Percentiles rank a stretch among this genome's conserved stretches.
phyloP scores from a whole-genome alignment of 2,113 vertebrate genomes.

The Pleuronectes platessa region DNA sequence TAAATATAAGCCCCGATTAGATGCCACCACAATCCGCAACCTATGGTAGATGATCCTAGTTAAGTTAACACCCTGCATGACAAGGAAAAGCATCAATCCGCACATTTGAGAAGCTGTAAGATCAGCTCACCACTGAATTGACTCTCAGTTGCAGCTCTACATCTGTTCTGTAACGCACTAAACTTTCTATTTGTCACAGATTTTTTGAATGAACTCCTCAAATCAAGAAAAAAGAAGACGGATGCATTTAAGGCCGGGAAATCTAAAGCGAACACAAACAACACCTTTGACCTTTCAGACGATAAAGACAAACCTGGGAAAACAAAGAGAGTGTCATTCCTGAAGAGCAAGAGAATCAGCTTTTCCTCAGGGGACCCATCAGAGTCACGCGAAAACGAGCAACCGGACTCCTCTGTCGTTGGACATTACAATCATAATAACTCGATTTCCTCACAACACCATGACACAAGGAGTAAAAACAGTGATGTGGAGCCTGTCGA shows the following conservation, averaged over 20 bases:
- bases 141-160: neutral
- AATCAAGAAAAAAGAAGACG: conserved; percentile 71
- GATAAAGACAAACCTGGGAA: conserved; percentile 78
- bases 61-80: too few relatives aligned
- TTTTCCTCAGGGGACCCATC: conserved; percentile 26
- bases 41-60: too few relatives aligned
- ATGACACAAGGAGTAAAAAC: conserved; percentile 30
- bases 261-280: conserved; percentile 66
- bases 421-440: neutral
- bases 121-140: neutral
- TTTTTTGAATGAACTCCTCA: conserved; percentile 72
- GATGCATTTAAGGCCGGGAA: conserved; percentile 60
- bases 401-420: neutral
- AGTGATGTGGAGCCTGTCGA: conserved; percentile 7
- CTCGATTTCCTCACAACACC: conserved; percentile 28
- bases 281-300: conserved; percentile 83
- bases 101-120: too few relatives aligned
- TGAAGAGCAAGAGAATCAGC: conserved; percentile 78
- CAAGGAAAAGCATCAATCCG: too few relatives aligned
- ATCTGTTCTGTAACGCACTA: neutral
- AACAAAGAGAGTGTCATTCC: conserved; percentile 79
- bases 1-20: too few relatives aligned
- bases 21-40: too few relatives aligned
- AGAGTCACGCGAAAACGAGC: conserved; percentile 29
- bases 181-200: conserved; percentile 57